Conservation (phyloP, 2,888 invertebrate species). For the Allophyes oxyacanthae region DNA sequence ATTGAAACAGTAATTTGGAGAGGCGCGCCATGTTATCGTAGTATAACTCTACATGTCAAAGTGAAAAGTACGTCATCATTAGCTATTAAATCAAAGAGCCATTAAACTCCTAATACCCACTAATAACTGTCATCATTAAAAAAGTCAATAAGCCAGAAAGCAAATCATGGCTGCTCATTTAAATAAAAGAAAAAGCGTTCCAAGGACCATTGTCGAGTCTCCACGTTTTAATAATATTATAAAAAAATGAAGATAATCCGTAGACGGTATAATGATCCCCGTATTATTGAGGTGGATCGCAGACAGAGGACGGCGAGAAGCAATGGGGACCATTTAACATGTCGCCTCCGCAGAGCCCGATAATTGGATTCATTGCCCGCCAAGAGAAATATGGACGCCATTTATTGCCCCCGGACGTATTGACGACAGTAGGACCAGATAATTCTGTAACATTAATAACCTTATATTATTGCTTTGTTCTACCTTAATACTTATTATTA, state of each 20-base stretch:
- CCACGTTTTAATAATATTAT: constrained; percentile 41
- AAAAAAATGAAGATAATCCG: constrained; percentile 45
- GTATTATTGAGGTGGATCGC: constrained; percentile 59
- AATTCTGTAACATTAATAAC: constrained; percentile 58
- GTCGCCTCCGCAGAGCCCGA: constrained; percentile 77
- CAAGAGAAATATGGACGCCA: constrained; percentile 76
- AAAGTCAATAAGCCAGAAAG: constrained; percentile 29
- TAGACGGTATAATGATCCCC: constrained; percentile 51
- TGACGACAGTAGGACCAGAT: constrained; percentile 61
- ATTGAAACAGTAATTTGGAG: too few species aligned
- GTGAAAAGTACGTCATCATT: background rate
- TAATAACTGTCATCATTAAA: constrained; percentile 32
- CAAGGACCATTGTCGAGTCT: constrained; percentile 27
- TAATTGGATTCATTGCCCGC: constrained; percentile 86
- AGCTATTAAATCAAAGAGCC: constrained; percentile 7
- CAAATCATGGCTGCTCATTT: constrained; percentile 36
- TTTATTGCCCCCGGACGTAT: constrained; percentile 74
- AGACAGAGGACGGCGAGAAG: constrained; percentile 60
- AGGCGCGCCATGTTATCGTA: too few species aligned
- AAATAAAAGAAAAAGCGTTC: constrained; percentile 36
- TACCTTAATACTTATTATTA: constrained; percentile 39
- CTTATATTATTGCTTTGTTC: constrained; percentile 49
- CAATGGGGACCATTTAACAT: constrained; percentile 82
- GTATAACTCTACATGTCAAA: too few species aligned
- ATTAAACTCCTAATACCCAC: constrained; percentile 15